phyloP scores from a whole-genome alignment of 23 tunicate species.

The Trididemnum miniatum region DNA sequence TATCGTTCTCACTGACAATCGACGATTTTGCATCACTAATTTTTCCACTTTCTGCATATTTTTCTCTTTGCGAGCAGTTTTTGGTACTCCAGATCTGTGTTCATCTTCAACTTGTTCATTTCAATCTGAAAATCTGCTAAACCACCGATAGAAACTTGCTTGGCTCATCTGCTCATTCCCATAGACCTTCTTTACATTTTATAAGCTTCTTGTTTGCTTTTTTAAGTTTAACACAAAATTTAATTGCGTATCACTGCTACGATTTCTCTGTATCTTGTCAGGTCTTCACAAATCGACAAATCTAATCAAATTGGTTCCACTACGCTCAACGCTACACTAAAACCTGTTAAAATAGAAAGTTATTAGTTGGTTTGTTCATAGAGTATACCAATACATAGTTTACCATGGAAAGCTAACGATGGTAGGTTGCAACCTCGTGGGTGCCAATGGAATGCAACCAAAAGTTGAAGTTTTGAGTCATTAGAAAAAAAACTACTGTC shows the following conservation, averaged over 20 bases:
- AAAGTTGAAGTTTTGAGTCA: no score
- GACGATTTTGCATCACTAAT: conserved; percentile 17
- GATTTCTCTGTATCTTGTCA: conserved; percentile 8
- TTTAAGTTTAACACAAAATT: conserved; percentile 22
- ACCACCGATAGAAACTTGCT: conserved; percentile 29
- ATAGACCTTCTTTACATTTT: not conserved
- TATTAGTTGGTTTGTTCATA: no score
- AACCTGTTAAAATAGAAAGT: no score
- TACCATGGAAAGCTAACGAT: no score
- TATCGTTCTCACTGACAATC: conserved; percentile 1
- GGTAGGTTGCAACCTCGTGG: no score
- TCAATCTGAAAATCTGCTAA: conserved; percentile 12
- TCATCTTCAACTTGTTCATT: conserved; percentile 18
- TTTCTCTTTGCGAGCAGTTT: conserved; percentile 19
- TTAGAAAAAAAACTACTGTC: no score
- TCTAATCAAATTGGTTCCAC: conserved; percentile 19
- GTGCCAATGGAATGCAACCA: no score
- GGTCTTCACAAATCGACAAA: conserved; percentile 6
- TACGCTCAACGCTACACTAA: no score
- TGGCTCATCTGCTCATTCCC: conserved; percentile 20
- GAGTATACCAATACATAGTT: no score
- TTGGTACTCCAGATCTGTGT: conserved; percentile 13
- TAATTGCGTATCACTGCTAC: conserved; percentile 13
- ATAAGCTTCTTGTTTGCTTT: no score
- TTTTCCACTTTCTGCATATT: conserved; percentile 15